These are phyloP conservation scores for Pollicipes pollicipes DNA, from an alignment of 1,140 invertebrate species.

Conservation along the genomic window DNA sequence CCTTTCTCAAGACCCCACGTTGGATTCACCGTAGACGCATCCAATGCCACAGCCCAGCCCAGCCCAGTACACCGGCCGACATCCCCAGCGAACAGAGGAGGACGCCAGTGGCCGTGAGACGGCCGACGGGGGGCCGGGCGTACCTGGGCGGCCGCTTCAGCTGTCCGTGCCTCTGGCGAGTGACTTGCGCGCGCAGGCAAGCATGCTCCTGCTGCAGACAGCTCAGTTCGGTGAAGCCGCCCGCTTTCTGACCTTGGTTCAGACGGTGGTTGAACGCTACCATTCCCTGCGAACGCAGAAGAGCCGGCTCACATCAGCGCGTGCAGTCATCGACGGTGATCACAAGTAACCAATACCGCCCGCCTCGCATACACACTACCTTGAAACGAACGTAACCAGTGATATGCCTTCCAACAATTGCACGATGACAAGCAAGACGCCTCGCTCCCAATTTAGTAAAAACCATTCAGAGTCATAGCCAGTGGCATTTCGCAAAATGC, in stretches of 20 bases:
- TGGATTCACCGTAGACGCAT: no score
- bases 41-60: no score
- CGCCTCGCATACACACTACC: constrained; percentile 26
- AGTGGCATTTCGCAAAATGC: no score
- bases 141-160: constrained; percentile 33
- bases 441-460: background rate
- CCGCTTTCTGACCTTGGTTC: constrained; percentile 52
- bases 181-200: constrained; percentile 44
- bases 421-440: constrained; percentile 9
- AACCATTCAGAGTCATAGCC: no score
- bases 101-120: no score
- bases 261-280: constrained; percentile 53
- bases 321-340: no score
- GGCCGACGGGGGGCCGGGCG: no score
- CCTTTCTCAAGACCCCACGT: no score
- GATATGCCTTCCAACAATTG: constrained; percentile 11
- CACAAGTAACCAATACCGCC: constrained; percentile 40
- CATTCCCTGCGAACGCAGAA: constrained; percentile 40
- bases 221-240: constrained; percentile 55
- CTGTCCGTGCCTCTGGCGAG: constrained; percentile 45
- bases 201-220: constrained; percentile 46
- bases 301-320: constrained; percentile 48
- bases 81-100: no score
- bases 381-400: constrained; percentile 10
- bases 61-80: no score